Evolutionary conservation across 2,113 vertebrate genomes (phyloP).

Genomic region (Xyliphius kryptos): DNA sequence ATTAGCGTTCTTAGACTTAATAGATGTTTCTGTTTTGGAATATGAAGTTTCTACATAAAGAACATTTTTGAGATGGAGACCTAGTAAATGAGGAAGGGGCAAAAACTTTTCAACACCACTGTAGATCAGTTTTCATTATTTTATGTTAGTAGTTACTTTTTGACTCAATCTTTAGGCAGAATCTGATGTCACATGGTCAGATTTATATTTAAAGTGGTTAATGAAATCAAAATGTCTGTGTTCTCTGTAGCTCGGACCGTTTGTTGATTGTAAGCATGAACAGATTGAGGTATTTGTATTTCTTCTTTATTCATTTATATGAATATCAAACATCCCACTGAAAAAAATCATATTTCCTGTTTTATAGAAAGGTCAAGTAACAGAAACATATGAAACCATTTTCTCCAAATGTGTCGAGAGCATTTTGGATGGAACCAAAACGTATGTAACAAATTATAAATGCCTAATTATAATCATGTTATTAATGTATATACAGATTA

Average conservation of each 20-base stretch:
- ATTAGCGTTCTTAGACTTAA: no score
- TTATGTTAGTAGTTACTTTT: not conserved
- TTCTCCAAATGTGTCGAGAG: slow-evolving; percentile 77
- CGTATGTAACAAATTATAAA: no score
- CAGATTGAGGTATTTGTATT: slow-evolving; percentile 79
- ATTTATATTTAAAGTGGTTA: no score
- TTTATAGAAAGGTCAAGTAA: slow-evolving; percentile 76
- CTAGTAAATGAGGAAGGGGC: no score
- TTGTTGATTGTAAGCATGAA: slow-evolving; percentile 85
- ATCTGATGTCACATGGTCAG: slow-evolving; percentile 9
- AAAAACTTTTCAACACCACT: no score
- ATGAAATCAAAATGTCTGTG: no score
- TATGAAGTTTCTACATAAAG: no score
- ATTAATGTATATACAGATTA: not conserved
- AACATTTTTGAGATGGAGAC: no score
- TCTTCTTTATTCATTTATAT: not conserved
- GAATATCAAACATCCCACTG: not conserved
- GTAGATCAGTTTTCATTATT: not conserved
- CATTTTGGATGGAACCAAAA: slow-evolving; percentile 78
- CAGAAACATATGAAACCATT: slow-evolving; percentile 66
- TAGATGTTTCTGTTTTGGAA: no score
- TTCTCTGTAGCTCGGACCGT: slow-evolving; percentile 75
- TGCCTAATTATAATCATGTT: not conserved
- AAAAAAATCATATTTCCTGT: not conserved
- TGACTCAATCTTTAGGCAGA: not conserved